A percentile compares a stretch with the other conserved stretches of the same genome.
These are phyloP conservation scores for Sogatella furcifera DNA, from an alignment of 1,140 invertebrate species.

Conservation along the genomic window DNA sequence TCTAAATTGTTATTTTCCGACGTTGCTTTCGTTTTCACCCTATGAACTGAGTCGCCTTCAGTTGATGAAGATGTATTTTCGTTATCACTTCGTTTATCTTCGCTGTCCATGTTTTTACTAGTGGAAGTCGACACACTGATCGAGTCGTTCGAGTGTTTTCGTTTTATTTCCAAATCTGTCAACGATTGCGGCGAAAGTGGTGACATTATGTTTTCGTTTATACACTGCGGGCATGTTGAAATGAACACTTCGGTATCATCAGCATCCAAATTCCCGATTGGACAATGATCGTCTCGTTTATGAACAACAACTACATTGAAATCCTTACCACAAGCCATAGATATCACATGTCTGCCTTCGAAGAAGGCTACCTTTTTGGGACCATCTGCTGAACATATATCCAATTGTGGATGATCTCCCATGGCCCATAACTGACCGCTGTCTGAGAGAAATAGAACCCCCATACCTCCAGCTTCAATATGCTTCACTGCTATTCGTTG, in stretches of 20 bases:
- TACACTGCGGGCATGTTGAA: constrained; percentile 45
- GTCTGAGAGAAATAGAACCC: constrained; percentile 51
- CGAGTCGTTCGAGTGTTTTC: constrained; percentile 39
- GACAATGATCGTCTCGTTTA: constrained; percentile 39
- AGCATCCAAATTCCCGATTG: constrained; percentile 45
- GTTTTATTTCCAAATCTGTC: constrained; percentile 34
- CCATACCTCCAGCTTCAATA: constrained; percentile 26
- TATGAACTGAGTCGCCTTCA: constrained; percentile 16
- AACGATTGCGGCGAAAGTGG: constrained; percentile 30
- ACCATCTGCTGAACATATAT: constrained; percentile 39
- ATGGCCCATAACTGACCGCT: constrained; percentile 61
- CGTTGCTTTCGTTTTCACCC: constrained; percentile 21
- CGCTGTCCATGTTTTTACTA: constrained; percentile 30
- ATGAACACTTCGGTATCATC: constrained; percentile 46
- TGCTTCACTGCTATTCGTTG: constrained; percentile 47
- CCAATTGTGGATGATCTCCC: constrained; percentile 57
- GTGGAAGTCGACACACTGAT: constrained; percentile 37
- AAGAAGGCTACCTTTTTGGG: constrained; percentile 57
- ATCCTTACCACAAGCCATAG: constrained; percentile 44
- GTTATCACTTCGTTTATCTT: constrained; percentile 22
- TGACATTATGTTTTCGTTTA: constrained; percentile 34
- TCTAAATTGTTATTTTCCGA: constrained; percentile 26
- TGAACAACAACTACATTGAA: constrained; percentile 56
- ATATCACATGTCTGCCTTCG: constrained; percentile 48
- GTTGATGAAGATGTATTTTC: constrained; percentile 20